These are phyloP conservation scores for Microctonus hyperodae DNA, from an alignment of 2,888 invertebrate genomes.

Conservation along the genomic window DNA sequence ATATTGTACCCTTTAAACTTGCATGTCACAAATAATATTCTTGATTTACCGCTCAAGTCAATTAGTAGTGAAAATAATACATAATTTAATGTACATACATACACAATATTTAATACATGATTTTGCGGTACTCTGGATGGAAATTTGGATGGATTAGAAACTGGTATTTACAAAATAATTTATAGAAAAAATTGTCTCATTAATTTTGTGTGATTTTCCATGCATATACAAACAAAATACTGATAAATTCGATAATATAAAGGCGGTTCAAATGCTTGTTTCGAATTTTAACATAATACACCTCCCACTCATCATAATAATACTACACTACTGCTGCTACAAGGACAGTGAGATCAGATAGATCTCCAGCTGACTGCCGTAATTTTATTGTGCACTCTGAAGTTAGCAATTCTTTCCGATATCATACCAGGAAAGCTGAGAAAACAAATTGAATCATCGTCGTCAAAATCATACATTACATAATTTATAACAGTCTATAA, in stretches of 20 bases:
- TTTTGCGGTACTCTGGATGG: background rate
- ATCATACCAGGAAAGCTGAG: background rate
- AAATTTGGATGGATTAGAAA: background rate
- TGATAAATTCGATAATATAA: background rate
- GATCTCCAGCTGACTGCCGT: background rate
- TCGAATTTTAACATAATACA: constrained; percentile 10
- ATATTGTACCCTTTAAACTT: background rate
- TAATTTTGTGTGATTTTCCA: background rate
- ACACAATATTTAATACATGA: background rate
- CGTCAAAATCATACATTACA: too few relatives aligned
- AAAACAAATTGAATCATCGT: background rate
- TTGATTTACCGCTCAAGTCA: background rate
- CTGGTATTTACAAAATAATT: background rate
- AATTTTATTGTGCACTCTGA: background rate
- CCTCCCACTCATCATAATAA: constrained; percentile 2
- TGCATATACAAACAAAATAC: background rate
- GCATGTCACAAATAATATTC: background rate
- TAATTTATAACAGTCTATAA: too few relatives aligned
- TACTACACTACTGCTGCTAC: background rate
- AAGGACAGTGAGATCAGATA: background rate
- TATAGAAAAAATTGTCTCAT: background rate
- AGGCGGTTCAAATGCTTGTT: background rate
- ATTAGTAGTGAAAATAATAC: too few relatives aligned
- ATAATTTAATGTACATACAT: background rate
- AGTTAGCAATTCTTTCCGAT: background rate